Percentiles rank a stretch among this genome's conserved stretches.
phyloP scores from a whole-genome alignment of 1,140 invertebrate genomes.

The Liolophura sinensis region DNA sequence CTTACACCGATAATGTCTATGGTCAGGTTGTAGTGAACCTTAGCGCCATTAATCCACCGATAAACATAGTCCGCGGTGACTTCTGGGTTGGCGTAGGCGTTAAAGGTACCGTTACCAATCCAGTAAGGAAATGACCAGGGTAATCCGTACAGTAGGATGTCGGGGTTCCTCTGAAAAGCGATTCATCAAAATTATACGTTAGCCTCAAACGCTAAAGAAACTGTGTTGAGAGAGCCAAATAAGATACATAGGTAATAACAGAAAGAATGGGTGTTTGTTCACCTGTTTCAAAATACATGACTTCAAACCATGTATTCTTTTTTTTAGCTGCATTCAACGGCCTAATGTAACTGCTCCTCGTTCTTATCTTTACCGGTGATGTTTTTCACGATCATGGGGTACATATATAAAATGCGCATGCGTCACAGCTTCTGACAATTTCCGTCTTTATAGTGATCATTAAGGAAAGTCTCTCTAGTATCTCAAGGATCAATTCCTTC shows the following conservation, averaged over 20 bases:
- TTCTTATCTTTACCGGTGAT: too few species aligned
- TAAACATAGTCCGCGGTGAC: conserved; percentile 49
- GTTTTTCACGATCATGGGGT: too few species aligned
- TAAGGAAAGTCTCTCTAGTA: too few species aligned
- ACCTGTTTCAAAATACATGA: background rate
- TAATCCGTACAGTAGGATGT: conserved; percentile 52
- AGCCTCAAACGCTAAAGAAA: background rate
- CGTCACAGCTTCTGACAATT: too few species aligned
- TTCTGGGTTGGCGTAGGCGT: conserved; percentile 42
- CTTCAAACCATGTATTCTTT: background rate
- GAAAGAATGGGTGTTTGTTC: too few species aligned
- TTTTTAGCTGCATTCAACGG: background rate
- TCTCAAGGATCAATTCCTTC: too few species aligned
- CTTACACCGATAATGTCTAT: conserved; percentile 51
- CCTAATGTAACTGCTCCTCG: background rate
- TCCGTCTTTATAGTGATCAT: too few species aligned
- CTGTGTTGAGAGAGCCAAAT: background rate
- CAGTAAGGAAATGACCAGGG: conserved; percentile 59
- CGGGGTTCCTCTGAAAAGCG: conserved; percentile 49
- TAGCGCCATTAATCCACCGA: conserved; percentile 53
- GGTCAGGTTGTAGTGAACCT: conserved; percentile 47
- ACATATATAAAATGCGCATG: too few species aligned
- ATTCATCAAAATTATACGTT: background rate
- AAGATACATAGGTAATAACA: background rate
- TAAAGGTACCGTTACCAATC: conserved; percentile 43